Base-by-base conservation (phyloP, 2,113 vertebrate species). In the Pithys albifrons region DNA sequence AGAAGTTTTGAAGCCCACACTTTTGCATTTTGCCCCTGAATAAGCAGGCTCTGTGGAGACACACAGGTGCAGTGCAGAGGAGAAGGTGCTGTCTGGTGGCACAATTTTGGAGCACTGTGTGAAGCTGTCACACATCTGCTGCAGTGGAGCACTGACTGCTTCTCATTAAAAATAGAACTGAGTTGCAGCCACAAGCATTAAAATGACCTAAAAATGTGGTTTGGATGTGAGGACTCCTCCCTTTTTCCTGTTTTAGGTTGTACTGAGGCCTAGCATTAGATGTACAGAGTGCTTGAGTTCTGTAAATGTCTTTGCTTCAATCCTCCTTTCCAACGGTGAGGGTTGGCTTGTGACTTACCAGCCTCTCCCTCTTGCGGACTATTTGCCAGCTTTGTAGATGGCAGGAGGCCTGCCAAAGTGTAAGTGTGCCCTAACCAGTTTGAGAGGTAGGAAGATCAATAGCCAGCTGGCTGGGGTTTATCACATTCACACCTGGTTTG, bases 401-500 rank as follows among this genome's bases (percentile, higher is more conserved):
- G 52, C 46, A 62, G 5, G 19, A 94, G 37, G 64, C 20, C 82
- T 29, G 51, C 23, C 73, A 37, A 33, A 74, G 48, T 12, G 25
- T 57, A 37, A 31, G 23, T 15, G 52, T 64, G 66, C 33, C 52
- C 41, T 45, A 45, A n/a, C 6, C 6, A 8, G 45, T 7, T 39
- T 58, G 58, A 46, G 72, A 90, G 16, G 45, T 5, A 70, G 75
- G 71, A 71, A 71, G 55, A 46, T 46, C 37, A 43, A 24, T 14
- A 58, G 41, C 28, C 72, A 83, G 67, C 58, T 85, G 76, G 41
- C 74, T 1, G 0, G 46, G 57, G 37, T 55, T 93, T 83, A 73
- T 37, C 9, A 1, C 49, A 74, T 62, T 58, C 0, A 0, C n/a
- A 62, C 67, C 17, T 67, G 4, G 1, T 45, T 76, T 76, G 71